Base-by-base conservation (phyloP, 2,113 vertebrate genomes). In the Excalfactoria chinensis region DNA sequence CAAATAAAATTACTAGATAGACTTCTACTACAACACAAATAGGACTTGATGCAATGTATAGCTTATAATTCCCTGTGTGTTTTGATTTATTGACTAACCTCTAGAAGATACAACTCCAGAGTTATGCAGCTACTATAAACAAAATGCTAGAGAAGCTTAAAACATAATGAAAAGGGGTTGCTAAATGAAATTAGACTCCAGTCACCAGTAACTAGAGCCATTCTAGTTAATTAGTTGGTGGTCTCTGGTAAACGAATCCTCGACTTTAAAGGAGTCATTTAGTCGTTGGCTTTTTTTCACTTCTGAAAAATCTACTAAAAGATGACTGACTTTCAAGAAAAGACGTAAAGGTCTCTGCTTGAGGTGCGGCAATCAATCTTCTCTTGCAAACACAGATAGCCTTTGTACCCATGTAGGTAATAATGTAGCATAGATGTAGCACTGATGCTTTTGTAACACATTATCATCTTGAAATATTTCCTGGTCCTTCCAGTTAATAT, bases 31-130 rank as follows among this genome's bases (percentile, higher is more conserved):
- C 15, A n/a, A 9, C 0, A 0, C 23, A 20, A 46, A 67, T 15
- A 82, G 20, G n/a, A 84, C 63, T 63, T 58, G 30, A 41, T 0
- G 0, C 30, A 84, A 74, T 13, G 13, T 37, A 37, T 44, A 11
- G 0, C 0, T 30, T 84, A 59, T 44, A 89, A 76, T 62, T 46
- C 16, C 20, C 30, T 14, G 11, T 8, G 8, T 30, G 41, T 20
- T 89, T 74, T 89, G 22, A 53, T 91, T 71, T 15, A 67, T 26
- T 40, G 62, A 70, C 68, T 82, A 77, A 87, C 40, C 62, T 46
- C 3, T 2, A 63, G 64, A 70, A 81, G 22, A 86, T 19, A 69
- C 53, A 63, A 49, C 40, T 72, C 72, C 69, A 37, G 25, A 69
- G 23, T 37, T n/a, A 46, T 35, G 35, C 21, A 77, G 40, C 22